These are phyloP conservation scores for Chaetophractus vellerosus DNA, from an alignment of 2,797 vertebrate species.

Conservation along the genomic window DNA sequence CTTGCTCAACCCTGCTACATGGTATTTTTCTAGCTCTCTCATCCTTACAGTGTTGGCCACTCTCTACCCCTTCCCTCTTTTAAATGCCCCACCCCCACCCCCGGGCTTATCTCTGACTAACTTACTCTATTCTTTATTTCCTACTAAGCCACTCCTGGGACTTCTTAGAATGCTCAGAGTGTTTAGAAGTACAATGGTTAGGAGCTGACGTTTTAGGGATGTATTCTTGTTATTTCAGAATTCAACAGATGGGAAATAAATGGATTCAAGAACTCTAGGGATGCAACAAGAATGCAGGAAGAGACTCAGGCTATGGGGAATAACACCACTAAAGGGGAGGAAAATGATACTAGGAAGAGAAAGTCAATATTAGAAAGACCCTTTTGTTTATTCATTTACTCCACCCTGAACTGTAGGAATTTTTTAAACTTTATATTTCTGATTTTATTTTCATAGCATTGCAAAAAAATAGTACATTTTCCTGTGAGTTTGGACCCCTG, in stretches of 20 bases:
- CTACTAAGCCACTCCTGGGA: slow-evolving; percentile 10
- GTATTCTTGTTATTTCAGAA: slow-evolving; percentile 69
- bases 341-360: slow-evolving; percentile 67
- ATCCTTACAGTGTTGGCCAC: not conserved
- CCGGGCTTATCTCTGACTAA: slow-evolving; percentile 22
- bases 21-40: not conserved
- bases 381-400: slow-evolving; percentile 42
- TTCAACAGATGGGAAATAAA: slow-evolving; percentile 67
- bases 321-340: slow-evolving; percentile 63
- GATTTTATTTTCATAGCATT: slow-evolving; percentile 59
- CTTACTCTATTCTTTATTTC: slow-evolving; percentile 21
- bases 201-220: slow-evolving; percentile 42
- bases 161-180: slow-evolving; percentile 5
- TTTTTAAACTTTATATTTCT: slow-evolving; percentile 43
- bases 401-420: not conserved
- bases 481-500: slow-evolving; percentile 17
- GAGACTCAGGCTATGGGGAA: slow-evolving; percentile 69
- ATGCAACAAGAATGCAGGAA: slow-evolving; percentile 59
- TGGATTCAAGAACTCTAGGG: slow-evolving; percentile 63
- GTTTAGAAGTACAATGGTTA: slow-evolving; percentile 38
- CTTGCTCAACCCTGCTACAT: not conserved
- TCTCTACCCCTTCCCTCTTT: not conserved
- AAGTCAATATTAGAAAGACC: slow-evolving; percentile 58
- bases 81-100: not conserved
- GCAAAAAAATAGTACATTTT: slow-evolving; percentile 60